A percentile compares a stretch with the other conserved stretches of the same genome.
These are phyloP conservation scores for Antitype chi DNA, from an alignment of 2,888 invertebrate species.

Conservation along the genomic window DNA sequence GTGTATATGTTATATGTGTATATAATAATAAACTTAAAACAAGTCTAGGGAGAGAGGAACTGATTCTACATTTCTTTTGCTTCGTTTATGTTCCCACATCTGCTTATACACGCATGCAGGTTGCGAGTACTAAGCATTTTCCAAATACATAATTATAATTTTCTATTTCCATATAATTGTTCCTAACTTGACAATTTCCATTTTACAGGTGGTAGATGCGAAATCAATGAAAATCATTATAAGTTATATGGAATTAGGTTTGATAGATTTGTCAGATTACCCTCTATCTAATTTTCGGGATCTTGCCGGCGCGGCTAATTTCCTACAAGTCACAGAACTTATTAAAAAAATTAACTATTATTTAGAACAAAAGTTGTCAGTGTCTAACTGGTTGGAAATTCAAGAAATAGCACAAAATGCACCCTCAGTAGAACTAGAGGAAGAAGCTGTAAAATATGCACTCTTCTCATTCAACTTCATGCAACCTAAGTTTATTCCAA, in stretches of 20 bases:
- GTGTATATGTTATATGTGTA: too few relatives aligned
- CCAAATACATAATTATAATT: too few relatives aligned
- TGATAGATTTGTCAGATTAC: conserved; percentile 80
- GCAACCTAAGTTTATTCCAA: conserved; percentile 77
- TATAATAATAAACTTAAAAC: too few relatives aligned
- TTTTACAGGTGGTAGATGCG: conserved; percentile 82
- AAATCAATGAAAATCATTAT: conserved; percentile 81
- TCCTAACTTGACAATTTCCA: conserved; percentile 2
- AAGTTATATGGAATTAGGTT: conserved; percentile 81
- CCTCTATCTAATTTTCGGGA: conserved; percentile 74
- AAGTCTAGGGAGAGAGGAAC: not conserved
- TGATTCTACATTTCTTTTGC: not conserved
- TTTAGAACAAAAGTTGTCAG: conserved; percentile 76
- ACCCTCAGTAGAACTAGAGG: conserved; percentile 75
- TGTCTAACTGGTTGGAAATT: conserved; percentile 80
- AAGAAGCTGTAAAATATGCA: conserved; percentile 76
- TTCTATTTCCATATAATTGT: too few relatives aligned
- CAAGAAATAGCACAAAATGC: conserved; percentile 81
- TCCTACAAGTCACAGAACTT: conserved; percentile 84
- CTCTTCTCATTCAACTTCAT: conserved; percentile 80
- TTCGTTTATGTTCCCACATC: not conserved
- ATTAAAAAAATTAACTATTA: conserved; percentile 82
- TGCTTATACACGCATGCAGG: not conserved
- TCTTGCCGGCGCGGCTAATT: conserved; percentile 82
- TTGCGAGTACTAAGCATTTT: not conserved